Percentiles rank a stretch among this genome's conserved stretches.
These are phyloP conservation scores for Electrophaes corylata DNA, from an alignment of 2,888 invertebrate genomes.

Conservation along the genomic window DNA sequence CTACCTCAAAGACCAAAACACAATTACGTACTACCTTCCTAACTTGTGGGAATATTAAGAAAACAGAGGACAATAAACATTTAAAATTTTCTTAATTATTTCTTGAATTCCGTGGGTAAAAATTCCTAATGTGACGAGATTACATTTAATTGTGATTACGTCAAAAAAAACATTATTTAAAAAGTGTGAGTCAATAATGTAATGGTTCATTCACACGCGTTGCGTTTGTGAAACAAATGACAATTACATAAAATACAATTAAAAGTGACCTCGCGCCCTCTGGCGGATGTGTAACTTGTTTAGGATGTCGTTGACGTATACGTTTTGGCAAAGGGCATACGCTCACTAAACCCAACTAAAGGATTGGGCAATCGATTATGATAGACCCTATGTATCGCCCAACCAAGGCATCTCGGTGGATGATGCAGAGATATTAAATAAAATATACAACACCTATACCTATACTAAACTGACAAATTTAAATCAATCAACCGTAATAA, in stretches of 20 bases:
- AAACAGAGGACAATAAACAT: constrained; percentile 15
- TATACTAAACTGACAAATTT: too few relatives aligned
- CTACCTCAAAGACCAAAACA: background rate
- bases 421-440: too few relatives aligned
- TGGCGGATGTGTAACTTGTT: constrained; percentile 62
- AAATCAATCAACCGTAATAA: too few relatives aligned
- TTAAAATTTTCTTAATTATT: constrained; percentile 33
- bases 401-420: too few relatives aligned
- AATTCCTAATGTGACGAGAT: constrained; percentile 26
- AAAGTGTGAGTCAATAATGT: constrained; percentile 46
- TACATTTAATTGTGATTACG: constrained; percentile 36
- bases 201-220: constrained; percentile 72
- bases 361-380: too few relatives aligned
- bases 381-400: too few relatives aligned
- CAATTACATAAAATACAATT: constrained; percentile 78
- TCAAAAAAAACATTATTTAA: constrained; percentile 44
- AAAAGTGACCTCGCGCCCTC: constrained; percentile 72
- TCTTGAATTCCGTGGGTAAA: constrained; percentile 35
- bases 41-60: constrained; percentile 35
- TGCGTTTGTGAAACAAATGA: constrained; percentile 63
- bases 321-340: constrained; percentile 34
- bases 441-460: too few relatives aligned
- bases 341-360: constrained; percentile 2
- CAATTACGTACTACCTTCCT: too few relatives aligned
- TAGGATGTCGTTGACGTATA: constrained; percentile 68